Evolutionary conservation across 2,888 invertebrate species (phyloP).

Genomic region (Fissipunctia ypsillon): DNA sequence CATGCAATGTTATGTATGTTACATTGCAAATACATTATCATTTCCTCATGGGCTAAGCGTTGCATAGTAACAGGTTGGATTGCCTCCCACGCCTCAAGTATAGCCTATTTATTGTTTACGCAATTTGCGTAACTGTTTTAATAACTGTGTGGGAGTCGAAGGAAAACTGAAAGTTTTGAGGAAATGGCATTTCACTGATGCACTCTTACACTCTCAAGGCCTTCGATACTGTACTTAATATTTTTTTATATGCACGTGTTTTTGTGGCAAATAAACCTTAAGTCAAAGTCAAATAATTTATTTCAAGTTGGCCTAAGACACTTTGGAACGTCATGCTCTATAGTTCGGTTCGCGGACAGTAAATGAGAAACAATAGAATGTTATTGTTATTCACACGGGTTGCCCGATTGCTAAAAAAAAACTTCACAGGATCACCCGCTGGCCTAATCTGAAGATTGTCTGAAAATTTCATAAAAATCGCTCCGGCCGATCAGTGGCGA

Average conservation of each 20-base stretch:
- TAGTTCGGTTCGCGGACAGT: too few species aligned
- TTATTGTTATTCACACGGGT: too few species aligned
- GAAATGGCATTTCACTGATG: neutral
- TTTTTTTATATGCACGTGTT: neutral
- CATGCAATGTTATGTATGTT: neutral
- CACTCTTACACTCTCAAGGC: neutral
- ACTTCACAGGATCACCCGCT: too few species aligned
- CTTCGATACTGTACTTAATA: neutral
- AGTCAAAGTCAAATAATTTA: neutral
- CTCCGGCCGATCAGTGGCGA: too few species aligned
- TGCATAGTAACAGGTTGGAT: conserved; percentile 37
- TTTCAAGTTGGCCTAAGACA: neutral
- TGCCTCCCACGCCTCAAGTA: conserved; percentile 10
- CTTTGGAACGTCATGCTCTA: neutral
- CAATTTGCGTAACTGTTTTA: conserved; percentile 18
- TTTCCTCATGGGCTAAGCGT: conserved; percentile 23
- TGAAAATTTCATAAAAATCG: too few species aligned
- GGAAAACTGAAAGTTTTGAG: neutral
- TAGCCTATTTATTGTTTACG: conserved; percentile 27
- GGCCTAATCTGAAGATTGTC: too few species aligned
- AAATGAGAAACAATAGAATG: too few species aligned
- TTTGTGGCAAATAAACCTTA: neutral
- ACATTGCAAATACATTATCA: neutral
- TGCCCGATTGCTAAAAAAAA: too few species aligned
- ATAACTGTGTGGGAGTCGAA: neutral